Base-by-base conservation (phyloP, 2,113 vertebrate species). In the Gadus macrocephalus region DNA sequence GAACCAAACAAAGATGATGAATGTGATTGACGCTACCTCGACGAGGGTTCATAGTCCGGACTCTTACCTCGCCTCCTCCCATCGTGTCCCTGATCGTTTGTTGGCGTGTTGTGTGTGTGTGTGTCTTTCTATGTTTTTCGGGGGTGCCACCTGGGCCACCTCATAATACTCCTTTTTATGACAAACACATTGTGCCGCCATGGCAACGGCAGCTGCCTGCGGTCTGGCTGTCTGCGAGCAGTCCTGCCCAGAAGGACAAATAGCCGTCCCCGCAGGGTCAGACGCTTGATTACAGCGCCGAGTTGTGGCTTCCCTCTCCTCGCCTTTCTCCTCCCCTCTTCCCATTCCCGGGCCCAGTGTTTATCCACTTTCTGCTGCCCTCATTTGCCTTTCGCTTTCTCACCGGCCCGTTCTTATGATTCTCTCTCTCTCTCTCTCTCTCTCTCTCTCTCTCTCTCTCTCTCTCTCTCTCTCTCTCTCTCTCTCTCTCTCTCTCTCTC, bases 211-310 rank as follows among this genome's bases (percentile, higher is more conserved):
- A 71, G 56, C 83, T 82, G 66, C 63, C 58, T 69, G 58, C 64
- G 35, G 73, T 81, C 67, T 83, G 69, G 76, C 78, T 62, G 79
- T 72, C 85, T 86, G 79, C 85, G 82, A 88, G 85, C 79, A 67
- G 2, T 12, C 58, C 2, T 81, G 67, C 62, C 58, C 38, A 69
- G 53, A 81, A 78, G 84, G 79, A 82, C 82, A 78, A 81, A 83
- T 80, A 70, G 75, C 1, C 70, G 72, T 86, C 86, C 83, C 75
- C 71, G 82, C 83, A 87, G 84, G 86, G 86, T 85, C 89, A 88
- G 71, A 74, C 8, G 88, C 82, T 90, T 87, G 78, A 82, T 76
- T 79, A 78, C 82, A 73, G 55, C 42, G 8, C 70, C 6, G 3
- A 66, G 69, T 82, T 86, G 81, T 87, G 55, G 55, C 55, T 58